Conservation (phyloP, 2,113 vertebrate genomes). For the Rhinoderma darwinii region DNA sequence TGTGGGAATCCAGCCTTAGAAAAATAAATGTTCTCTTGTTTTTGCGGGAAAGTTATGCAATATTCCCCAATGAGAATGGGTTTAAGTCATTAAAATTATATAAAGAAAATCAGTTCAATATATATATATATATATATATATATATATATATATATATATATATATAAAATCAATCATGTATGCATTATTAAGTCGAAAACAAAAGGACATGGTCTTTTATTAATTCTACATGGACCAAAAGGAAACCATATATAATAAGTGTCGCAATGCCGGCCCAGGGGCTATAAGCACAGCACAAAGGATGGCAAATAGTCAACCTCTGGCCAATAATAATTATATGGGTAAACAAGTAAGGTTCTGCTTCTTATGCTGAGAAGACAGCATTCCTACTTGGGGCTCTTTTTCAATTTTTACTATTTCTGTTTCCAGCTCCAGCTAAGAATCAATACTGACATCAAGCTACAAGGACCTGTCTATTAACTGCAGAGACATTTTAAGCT, state of each 20-base stretch:
- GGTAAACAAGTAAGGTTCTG: neutral
- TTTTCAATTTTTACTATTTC: slow-evolving; percentile 30
- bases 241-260: neutral
- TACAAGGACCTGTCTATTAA: slow-evolving; percentile 34
- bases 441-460: slow-evolving; percentile 22
- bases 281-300: neutral
- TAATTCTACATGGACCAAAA: neutral
- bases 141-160: too few relatives aligned
- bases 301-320: neutral
- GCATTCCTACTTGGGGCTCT: neutral
- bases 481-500: slow-evolving; percentile 40
- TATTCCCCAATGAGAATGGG: too few relatives aligned
- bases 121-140: too few relatives aligned
- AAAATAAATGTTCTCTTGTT: too few relatives aligned
- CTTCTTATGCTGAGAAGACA: neutral
- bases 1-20: too few relatives aligned
- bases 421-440: neutral
- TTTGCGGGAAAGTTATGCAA: too few relatives aligned
- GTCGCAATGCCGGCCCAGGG: neutral
- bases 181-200: too few relatives aligned
- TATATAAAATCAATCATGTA: too few relatives aligned
- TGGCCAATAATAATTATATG: slow-evolving; percentile 4
- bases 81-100: too few relatives aligned
- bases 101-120: too few relatives aligned
- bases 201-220: neutral